Conservation (phyloP, 2,888 invertebrate species). For the Reticulitermes lucifugus region DNA sequence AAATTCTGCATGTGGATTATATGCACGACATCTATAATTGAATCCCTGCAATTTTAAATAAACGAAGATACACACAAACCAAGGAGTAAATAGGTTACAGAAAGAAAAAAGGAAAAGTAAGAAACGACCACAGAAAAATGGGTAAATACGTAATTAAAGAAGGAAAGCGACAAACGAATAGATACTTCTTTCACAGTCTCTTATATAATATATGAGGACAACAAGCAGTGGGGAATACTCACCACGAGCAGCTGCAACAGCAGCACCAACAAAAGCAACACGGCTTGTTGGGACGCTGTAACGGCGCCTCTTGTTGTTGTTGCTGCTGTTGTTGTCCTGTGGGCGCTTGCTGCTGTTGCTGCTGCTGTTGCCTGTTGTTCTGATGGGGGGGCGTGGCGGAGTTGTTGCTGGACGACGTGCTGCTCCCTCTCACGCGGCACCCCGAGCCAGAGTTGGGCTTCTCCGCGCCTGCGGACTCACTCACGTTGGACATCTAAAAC, state of each 20-base stretch:
- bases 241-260: slow-evolving; percentile 79
- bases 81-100: not conserved
- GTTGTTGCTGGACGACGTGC: slow-evolving; percentile 61
- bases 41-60: not conserved
- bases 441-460: slow-evolving; percentile 47
- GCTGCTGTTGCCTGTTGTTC: slow-evolving; percentile 46
- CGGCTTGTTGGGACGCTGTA: slow-evolving; percentile 62
- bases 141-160: no score
- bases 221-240: slow-evolving; percentile 57
- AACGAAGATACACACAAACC: not conserved
- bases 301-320: not conserved
- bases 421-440: slow-evolving; percentile 54
- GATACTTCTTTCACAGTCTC: no score
- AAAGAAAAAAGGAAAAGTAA: no score
- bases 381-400: slow-evolving; percentile 59
- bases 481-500: slow-evolving; percentile 52
- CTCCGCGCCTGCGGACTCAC: slow-evolving; percentile 49
- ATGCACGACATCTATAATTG: no score
- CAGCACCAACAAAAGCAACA: slow-evolving; percentile 79
- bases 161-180: no score
- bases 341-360: slow-evolving; percentile 47
- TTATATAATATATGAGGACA: not conserved
- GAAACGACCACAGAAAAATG: no score
- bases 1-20: no score
- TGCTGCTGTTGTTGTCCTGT: slow-evolving; percentile 50